Evolutionary conservation across 1,140 invertebrate genomes (phyloP).

Genomic region (Hyphantria cunea): DNA sequence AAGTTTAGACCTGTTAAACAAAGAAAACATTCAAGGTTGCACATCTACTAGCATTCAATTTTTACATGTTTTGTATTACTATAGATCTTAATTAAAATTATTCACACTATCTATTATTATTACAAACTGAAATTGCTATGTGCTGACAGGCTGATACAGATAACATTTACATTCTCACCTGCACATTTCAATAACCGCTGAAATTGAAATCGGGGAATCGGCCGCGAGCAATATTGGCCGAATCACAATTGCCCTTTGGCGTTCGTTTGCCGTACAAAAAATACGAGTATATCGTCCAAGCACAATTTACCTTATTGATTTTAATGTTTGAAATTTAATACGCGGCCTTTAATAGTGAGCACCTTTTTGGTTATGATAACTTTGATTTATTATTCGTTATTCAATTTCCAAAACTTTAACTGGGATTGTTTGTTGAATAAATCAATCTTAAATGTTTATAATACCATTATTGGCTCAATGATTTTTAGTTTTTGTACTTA

Average conservation of each 20-base stretch:
- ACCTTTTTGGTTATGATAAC: constrained; percentile 3
- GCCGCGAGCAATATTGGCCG: constrained; percentile 44
- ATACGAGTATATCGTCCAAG: constrained; percentile 8
- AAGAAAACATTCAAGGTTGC: too few relatives aligned
- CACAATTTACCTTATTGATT: constrained; percentile 20
- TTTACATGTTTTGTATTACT: too few relatives aligned
- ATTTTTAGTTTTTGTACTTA: neutral
- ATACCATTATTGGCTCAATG: neutral
- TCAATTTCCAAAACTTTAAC: neutral
- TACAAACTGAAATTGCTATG: too few relatives aligned
- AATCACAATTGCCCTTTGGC: constrained; percentile 41
- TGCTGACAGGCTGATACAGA: too few relatives aligned
- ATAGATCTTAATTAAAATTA: too few relatives aligned
- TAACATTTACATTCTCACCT: constrained; percentile 1
- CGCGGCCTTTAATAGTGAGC: neutral
- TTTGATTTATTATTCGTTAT: constrained; percentile 4
- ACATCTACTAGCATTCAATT: too few relatives aligned
- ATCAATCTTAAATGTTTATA: neutral
- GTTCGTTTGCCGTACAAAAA: constrained; percentile 26
- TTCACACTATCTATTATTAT: too few relatives aligned
- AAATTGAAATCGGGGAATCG: constrained; percentile 30
- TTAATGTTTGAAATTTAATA: constrained; percentile 10
- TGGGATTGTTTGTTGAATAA: neutral
- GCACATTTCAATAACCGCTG: constrained; percentile 22
- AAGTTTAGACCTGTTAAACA: too few relatives aligned